Conservation (phyloP, 1,140 invertebrate genomes). For the Cryptotermes secundus region DNA sequence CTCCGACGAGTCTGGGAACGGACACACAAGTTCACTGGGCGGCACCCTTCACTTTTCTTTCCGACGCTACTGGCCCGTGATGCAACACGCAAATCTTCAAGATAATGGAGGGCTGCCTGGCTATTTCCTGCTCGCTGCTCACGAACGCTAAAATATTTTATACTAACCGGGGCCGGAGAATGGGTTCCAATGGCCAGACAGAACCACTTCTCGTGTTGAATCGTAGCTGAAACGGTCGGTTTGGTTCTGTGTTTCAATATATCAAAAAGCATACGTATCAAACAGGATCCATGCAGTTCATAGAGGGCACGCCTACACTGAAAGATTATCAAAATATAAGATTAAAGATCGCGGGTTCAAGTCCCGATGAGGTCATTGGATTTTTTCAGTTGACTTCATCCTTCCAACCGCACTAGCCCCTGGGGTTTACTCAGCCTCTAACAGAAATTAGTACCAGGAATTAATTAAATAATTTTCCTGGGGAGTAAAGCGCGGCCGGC, state of each 20-base stretch:
- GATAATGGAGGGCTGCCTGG: background rate
- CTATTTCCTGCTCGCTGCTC: background rate
- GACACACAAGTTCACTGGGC: background rate
- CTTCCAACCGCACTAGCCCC: too few species aligned
- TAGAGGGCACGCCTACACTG: too few species aligned
- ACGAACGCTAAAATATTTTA: background rate
- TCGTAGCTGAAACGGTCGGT: background rate
- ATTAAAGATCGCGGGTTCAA: too few species aligned
- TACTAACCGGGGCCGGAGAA: background rate
- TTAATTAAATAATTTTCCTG: too few species aligned
- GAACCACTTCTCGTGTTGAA: background rate
- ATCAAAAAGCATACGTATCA: background rate
- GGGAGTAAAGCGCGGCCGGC: too few species aligned
- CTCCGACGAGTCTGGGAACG: slow-evolving; percentile 15
- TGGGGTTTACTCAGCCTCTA: too few species aligned
- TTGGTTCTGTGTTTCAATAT: background rate
- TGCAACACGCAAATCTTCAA: background rate
- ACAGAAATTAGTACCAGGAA: too few species aligned
- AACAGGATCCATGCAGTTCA: too few species aligned
- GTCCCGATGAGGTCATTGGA: too few species aligned
- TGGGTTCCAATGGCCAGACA: background rate
- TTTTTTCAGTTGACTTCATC: too few species aligned
- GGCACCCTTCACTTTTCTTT: background rate
- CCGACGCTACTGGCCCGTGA: background rate
- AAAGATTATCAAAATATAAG: too few species aligned